Evolutionary conservation across 53 echinoderm and acorn worm species (phyloP).

Genomic region (Pentamera pediparva): DNA sequence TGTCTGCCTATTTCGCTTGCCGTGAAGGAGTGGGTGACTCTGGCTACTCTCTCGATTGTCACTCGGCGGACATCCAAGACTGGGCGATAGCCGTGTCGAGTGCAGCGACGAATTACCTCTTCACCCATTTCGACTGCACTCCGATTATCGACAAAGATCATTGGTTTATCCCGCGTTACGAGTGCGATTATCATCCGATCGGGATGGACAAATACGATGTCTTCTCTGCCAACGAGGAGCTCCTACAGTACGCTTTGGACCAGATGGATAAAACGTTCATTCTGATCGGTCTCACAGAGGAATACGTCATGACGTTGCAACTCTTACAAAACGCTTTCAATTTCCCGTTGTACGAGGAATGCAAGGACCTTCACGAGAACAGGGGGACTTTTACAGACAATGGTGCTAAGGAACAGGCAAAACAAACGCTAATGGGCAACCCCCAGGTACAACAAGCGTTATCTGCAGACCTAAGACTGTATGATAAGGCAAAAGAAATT

Average conservation of each 20-base stretch:
- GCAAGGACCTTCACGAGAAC: conserved; percentile 10
- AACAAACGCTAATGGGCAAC: conserved; percentile 14
- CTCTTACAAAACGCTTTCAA: conserved; percentile 20
- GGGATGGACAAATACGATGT: neutral
- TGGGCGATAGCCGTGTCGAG: conserved; percentile 10
- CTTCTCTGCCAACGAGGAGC: conserved; percentile 14
- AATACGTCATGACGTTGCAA: conserved; percentile 24
- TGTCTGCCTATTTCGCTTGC: conserved; percentile 24
- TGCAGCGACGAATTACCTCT: neutral
- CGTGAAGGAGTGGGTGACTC: neutral
- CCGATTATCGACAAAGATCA: conserved; percentile 15
- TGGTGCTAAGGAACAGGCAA: conserved; percentile 14
- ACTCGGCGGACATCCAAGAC: conserved; percentile 10
- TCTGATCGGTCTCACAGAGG: conserved; percentile 19
- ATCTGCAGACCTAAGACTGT: conserved; percentile 17
- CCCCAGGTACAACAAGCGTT: conserved; percentile 13
- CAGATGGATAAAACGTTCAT: conserved; percentile 15
- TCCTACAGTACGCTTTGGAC: conserved; percentile 14
- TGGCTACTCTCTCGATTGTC: conserved; percentile 11
- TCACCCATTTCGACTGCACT: conserved; percentile 2
- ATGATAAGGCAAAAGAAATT: conserved; percentile 24
- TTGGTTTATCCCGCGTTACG: conserved; percentile 24
- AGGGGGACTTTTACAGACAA: conserved; percentile 8
- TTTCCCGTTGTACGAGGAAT: conserved; percentile 30
- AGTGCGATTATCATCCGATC: neutral